Base-by-base conservation (phyloP, 2,888 invertebrate genomes). In the Diaprepes abbreviatus region DNA sequence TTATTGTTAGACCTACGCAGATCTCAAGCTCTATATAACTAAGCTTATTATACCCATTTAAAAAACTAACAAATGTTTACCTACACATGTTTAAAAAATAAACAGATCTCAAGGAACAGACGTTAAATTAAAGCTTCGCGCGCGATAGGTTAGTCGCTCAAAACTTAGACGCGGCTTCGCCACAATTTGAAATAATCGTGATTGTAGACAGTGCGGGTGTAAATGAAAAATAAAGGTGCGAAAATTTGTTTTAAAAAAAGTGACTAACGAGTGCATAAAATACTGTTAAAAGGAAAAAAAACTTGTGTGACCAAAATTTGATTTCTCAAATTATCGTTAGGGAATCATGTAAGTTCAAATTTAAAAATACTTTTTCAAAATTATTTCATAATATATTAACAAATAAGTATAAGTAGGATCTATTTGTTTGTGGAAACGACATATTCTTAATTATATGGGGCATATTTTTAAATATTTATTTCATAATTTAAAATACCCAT, bases 21-120 rank as follows among this genome's bases (percentile, higher is more conserved):
- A 24, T 12, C 33, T 10, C n/a, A n/a, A 40, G 43, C 17, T 50
- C 12, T 12, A 24, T 24, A 16, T 50, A 52, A 63, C 54, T 54
- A 54, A 35, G 38, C 54, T 63, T 65, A 65, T 55, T 65, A 65
- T 14, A 33, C 43, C 19, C 54, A 67, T 67, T 67, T 62, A 67
- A 62, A 67, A 67, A 67, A 67, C 60, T 60, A 67, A 67, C 62
- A 67, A 67, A 33, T 62, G 67, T 67, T 67, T 67, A 67, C 66
- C 52, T 66, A 62, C 60, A 59, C 64, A 63, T 63, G 68, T 48
- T 68, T 36, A 24, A 43, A 65, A 55, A 65, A 70, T 66, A 70
- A 70, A 70, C 70, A 70, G 52, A 60, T 69, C 70, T 70, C 70
- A 66, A 65, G 65, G 70, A 70, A 70, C 70, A 59, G 36, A 70